Conservation (phyloP, 2,797 vertebrate species). For the Centroberyx gerrardi region DNA sequence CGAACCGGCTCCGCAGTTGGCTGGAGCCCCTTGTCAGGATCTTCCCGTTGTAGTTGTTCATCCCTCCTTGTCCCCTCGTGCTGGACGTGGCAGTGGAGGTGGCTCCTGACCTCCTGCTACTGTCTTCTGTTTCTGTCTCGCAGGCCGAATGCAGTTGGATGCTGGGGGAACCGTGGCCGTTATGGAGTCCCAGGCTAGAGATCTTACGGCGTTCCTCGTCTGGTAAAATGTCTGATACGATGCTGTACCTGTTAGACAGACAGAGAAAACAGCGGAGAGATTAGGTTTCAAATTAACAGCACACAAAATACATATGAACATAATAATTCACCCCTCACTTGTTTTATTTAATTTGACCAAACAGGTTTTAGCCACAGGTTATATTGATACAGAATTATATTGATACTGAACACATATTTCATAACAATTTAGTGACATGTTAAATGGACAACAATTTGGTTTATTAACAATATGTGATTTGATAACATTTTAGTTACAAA, state of each 20-base stretch:
- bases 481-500: neutral
- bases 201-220: constrained; percentile 90
- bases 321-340: neutral
- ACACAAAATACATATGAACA: neutral
- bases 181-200: constrained; percentile 83
- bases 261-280: constrained; percentile 5
- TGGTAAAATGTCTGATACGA: constrained; percentile 86
- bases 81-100: constrained; percentile 40
- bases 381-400: no score
- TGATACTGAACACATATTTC: no score
- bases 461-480: no score
- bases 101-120: constrained; percentile 52
- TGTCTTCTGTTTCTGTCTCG: constrained; percentile 52
- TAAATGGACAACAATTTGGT: neutral
- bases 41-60: constrained; percentile 80
- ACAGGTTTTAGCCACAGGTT: no score
- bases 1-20: constrained; percentile 94
- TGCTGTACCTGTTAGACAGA: constrained; percentile 88
- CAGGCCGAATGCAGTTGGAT: constrained; percentile 38
- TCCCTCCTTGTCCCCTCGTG: constrained; percentile 52
- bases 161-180: constrained; percentile 77
- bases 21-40: constrained; percentile 82
- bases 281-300: neutral
- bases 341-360: no score
- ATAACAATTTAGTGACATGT: neutral